Percentiles rank a stretch among this genome's conserved stretches.
Evolutionary conservation across 2,797 vertebrate genomes (phyloP).

Genomic region (Lagocephalus sceleratus): DNA sequence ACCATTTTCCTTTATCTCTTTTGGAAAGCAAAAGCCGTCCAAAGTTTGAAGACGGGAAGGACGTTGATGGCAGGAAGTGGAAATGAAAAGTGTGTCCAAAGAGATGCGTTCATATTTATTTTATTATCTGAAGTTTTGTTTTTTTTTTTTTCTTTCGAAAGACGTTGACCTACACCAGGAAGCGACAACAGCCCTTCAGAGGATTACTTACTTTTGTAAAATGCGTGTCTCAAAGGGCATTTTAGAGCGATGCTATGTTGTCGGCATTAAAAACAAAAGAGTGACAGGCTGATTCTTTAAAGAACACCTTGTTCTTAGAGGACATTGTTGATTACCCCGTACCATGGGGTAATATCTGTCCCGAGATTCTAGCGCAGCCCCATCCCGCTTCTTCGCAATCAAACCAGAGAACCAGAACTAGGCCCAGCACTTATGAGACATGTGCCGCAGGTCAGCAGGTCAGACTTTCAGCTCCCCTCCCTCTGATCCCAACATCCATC

Average conservation of each 20-base stretch:
- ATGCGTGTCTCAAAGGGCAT: slow-evolving; percentile 14
- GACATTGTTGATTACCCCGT: too few species aligned
- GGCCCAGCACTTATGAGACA: slow-evolving; percentile 62
- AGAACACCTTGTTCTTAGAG: too few species aligned
- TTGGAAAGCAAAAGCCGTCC: slow-evolving; percentile 9
- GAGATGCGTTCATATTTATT: slow-evolving; percentile 16
- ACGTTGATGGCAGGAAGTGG: not conserved
- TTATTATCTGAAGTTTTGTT: slow-evolving; percentile 16
- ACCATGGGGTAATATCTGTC: too few species aligned
- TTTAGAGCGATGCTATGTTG: not conserved
- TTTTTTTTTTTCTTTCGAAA: too few species aligned
- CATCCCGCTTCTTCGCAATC: slow-evolving; percentile 65
- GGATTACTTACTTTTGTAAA: not conserved
- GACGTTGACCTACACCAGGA: slow-evolving; percentile 22
- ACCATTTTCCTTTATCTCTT: slow-evolving; percentile 22
- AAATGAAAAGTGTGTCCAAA: slow-evolving; percentile 18
- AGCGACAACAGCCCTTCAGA: slow-evolving; percentile 8
- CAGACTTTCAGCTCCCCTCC: slow-evolving; percentile 65
- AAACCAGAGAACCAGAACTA: slow-evolving; percentile 56
- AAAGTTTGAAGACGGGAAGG: not conserved
- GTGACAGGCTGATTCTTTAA: too few species aligned
- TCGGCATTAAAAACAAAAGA: too few species aligned
- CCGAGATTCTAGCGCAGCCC: slow-evolving; percentile 14
- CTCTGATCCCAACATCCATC: slow-evolving; percentile 58
- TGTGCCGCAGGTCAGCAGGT: slow-evolving; percentile 65